Evolutionary conservation across 2,888 invertebrate species (phyloP).

Genomic region (Pardosa pseudoannulata): DNA sequence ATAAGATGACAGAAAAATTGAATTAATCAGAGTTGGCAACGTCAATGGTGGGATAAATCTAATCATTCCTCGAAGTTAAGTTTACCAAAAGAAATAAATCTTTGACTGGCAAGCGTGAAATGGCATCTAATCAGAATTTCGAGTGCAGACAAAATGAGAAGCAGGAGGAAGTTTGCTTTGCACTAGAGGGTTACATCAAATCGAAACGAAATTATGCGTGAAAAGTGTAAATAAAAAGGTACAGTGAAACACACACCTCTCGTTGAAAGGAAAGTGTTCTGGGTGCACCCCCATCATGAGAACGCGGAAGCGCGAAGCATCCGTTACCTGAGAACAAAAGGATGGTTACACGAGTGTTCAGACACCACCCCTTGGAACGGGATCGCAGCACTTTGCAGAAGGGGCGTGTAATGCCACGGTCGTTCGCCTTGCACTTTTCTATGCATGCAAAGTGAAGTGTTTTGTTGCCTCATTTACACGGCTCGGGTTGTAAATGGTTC

Average conservation of each 20-base stretch:
- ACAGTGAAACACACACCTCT: neutral
- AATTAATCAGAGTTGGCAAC: too few relatives aligned
- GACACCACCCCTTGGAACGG: constrained; percentile 14
- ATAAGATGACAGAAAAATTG: too few relatives aligned
- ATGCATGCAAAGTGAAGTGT: neutral
- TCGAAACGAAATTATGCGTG: neutral
- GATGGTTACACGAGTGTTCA: neutral
- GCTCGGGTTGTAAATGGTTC: neutral
- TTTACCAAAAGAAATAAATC: too few relatives aligned
- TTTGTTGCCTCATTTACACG: too few relatives aligned
- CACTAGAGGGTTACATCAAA: neutral
- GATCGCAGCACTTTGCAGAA: neutral
- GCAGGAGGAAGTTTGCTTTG: neutral
- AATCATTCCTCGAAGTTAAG: too few relatives aligned
- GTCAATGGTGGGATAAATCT: too few relatives aligned
- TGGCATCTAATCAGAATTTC: neutral
- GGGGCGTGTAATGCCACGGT: neutral
- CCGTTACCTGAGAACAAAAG: constrained; percentile 7
- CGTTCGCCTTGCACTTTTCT: neutral
- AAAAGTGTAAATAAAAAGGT: neutral
- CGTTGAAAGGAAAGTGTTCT: neutral
- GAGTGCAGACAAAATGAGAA: too few relatives aligned
- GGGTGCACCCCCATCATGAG: neutral
- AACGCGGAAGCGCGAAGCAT: neutral
- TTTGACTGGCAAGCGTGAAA: neutral